phyloP scores from a whole-genome alignment of 1,140 invertebrate genomes.

The Hylaeus anthracinus region DNA sequence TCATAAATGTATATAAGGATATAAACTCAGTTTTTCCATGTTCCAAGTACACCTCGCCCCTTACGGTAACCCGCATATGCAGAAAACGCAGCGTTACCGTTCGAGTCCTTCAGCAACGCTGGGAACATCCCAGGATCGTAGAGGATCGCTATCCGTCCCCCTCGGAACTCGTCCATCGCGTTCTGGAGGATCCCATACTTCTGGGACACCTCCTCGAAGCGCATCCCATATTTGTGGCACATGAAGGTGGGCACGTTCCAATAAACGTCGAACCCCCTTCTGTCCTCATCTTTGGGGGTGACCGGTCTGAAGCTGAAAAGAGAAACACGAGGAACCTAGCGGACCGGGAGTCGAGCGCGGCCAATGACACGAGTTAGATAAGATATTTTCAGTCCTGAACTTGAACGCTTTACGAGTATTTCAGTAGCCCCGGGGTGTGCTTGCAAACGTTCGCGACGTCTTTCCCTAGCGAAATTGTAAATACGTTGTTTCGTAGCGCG shows the following conservation, averaged over 20 bases:
- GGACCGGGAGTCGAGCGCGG: constrained; percentile 16
- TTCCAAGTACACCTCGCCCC: too few relatives aligned
- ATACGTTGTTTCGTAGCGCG: not conserved
- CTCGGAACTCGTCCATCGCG: constrained; percentile 83
- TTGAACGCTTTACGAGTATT: constrained; percentile 44
- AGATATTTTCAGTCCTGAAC: constrained; percentile 61
- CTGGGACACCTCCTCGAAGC: constrained; percentile 83
- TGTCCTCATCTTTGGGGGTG: constrained; percentile 23
- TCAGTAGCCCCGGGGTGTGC: constrained; percentile 10
- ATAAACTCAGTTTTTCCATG: too few relatives aligned
- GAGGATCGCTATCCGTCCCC: constrained; percentile 86
- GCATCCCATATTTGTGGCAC: constrained; percentile 85
- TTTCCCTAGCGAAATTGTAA: not conserved
- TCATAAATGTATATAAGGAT: too few relatives aligned
- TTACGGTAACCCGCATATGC: too few relatives aligned
- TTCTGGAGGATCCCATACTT: constrained; percentile 88
- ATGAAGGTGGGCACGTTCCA: constrained; percentile 91
- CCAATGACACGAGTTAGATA: constrained; percentile 60
- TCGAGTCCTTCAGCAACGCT: constrained; percentile 82
- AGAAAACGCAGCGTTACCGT: constrained; percentile 32
- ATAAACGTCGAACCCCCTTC: constrained; percentile 83
- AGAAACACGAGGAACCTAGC: constrained; percentile 43
- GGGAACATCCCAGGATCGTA: constrained; percentile 90
- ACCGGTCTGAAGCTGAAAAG: constrained; percentile 53
- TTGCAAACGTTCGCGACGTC: constrained; percentile 19